Evolutionary conservation across 2,888 invertebrate genomes (phyloP), one percentile per base, ranked within the genome.

Genomic region (Ecdyonurus torrentis): DNA sequence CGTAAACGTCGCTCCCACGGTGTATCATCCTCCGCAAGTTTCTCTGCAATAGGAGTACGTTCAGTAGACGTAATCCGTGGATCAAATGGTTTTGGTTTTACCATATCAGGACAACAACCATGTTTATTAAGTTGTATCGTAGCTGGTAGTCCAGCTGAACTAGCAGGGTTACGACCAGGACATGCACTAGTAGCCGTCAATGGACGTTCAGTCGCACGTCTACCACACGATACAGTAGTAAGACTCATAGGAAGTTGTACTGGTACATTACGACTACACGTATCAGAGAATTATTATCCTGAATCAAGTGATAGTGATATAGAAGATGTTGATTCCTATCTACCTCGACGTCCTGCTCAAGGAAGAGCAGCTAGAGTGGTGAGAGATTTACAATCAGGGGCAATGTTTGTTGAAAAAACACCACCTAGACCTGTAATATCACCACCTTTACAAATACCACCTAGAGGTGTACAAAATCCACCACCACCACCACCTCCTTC

Each of bases 61-160:
- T 86, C 87, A 37, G 89, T 95, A 63, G 91, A 95, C 70, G 86
- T 96, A 55, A 81, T 84, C 7, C 81, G 95, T 66, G 93, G 95
- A 2, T 81, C 84, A 65, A 89, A 89, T 70, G 96, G 96, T 7
- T 97, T 93, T 73, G 96, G 97, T n/a, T 97, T 97, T 73, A 97
- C 96, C 23, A 95, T 97, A 71, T 94, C 95, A 1, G 96, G 96
- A 2, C 95, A 97, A 74, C 88, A 93, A 72, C 96, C 97, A 0
- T 97, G 96, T 73, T 90, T 95, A 66, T 81, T 97, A 64, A 93
- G 94, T 61, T 94, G 92, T 70, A 95, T 97, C 69, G 94, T 94
- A 1, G 79, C 83, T 59, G 89, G 89, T 68, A 91, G 90, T 65
- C 94, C 95, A 1, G 96, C 96, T 0, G 94, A 94, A 71, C 81